These are phyloP conservation scores for Oscheius onirici DNA, from an alignment of 2,888 invertebrate species.

Conservation along the genomic window DNA sequence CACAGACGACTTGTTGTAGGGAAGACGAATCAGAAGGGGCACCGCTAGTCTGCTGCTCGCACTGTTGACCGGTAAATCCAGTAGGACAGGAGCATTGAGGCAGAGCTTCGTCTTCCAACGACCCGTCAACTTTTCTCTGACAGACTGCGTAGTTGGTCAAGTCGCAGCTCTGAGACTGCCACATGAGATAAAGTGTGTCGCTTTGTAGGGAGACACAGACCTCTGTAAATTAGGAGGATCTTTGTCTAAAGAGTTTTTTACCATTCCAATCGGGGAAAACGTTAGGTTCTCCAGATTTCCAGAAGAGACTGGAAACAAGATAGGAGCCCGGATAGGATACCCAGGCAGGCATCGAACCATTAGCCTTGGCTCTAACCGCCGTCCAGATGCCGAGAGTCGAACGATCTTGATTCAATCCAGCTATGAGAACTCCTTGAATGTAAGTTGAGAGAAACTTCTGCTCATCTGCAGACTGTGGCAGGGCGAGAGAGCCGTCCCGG, in stretches of 20 bases:
- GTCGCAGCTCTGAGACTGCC: slow-evolving; percentile 48
- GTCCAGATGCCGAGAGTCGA: slow-evolving; percentile 47
- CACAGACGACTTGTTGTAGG: slow-evolving; percentile 18
- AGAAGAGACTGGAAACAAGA: slow-evolving; percentile 41
- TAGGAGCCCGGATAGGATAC: slow-evolving; percentile 49
- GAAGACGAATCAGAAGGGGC: slow-evolving; percentile 4
- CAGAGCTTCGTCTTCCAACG: slow-evolving; percentile 31
- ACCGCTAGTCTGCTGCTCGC: slow-evolving; percentile 36
- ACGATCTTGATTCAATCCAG: slow-evolving; percentile 14
- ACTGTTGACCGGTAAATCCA: slow-evolving; percentile 48
- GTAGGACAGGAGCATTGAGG: slow-evolving; percentile 52
- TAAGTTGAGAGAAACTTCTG: slow-evolving; percentile 44
- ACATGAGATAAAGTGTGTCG: slow-evolving; percentile 39
- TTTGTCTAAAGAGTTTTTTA: background rate
- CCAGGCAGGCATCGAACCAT: slow-evolving; percentile 46
- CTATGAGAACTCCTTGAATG: slow-evolving; percentile 32
- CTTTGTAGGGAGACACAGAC: slow-evolving; percentile 49
- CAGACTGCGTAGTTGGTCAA: slow-evolving; percentile 47
- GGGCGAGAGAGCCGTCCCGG: slow-evolving; percentile 12
- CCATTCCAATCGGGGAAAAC: slow-evolving; percentile 51
- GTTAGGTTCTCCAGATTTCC: slow-evolving; percentile 54
- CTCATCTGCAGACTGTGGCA: slow-evolving; percentile 35
- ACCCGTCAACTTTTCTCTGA: slow-evolving; percentile 27
- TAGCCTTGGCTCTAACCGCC: slow-evolving; percentile 44
- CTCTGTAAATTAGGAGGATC: slow-evolving; percentile 33